These are phyloP conservation scores for Lithophane semibrunnea DNA, from an alignment of 2,888 invertebrate genomes.

Conservation along the genomic window DNA sequence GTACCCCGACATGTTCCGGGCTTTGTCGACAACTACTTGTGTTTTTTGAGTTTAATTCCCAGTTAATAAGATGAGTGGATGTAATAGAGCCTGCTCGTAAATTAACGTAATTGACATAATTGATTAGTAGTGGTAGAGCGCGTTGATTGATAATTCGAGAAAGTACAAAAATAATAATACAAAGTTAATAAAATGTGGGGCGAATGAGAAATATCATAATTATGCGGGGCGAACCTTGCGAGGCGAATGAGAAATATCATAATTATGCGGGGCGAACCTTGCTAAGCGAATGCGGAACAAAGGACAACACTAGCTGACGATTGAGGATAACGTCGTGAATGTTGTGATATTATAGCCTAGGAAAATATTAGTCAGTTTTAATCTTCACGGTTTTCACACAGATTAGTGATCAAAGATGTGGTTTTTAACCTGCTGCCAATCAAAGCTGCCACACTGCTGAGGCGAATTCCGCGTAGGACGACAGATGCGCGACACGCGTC, in stretches of 20 bases:
- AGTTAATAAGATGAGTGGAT: not conserved
- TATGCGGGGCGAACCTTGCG: not conserved
- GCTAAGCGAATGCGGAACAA: not conserved
- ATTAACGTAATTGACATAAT: not conserved
- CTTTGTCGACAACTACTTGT: constrained; percentile 23
- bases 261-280: not conserved
- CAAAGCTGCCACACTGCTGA: not conserved
- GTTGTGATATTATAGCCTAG: not conserved
- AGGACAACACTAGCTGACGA: not conserved
- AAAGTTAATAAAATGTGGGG: not conserved
- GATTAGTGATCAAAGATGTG: not conserved
- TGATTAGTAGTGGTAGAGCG: not conserved
- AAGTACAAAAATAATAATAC: not conserved
- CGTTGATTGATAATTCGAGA: not conserved
- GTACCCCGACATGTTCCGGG: constrained; percentile 49
- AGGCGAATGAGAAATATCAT: not conserved
- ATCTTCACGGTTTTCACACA: not conserved
- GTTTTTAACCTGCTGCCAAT: not conserved
- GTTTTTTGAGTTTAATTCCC: constrained; percentile 34
- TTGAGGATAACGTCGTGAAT: not conserved
- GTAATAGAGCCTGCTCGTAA: not conserved
- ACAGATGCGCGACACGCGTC: not conserved
- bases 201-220: not conserved
- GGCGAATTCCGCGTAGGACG: not conserved
- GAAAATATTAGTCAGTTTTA: not conserved